Percentiles rank a stretch among this genome's conserved stretches.
Evolutionary conservation across 2,888 invertebrate genomes (phyloP).

Genomic region (Parnassius apollo): DNA sequence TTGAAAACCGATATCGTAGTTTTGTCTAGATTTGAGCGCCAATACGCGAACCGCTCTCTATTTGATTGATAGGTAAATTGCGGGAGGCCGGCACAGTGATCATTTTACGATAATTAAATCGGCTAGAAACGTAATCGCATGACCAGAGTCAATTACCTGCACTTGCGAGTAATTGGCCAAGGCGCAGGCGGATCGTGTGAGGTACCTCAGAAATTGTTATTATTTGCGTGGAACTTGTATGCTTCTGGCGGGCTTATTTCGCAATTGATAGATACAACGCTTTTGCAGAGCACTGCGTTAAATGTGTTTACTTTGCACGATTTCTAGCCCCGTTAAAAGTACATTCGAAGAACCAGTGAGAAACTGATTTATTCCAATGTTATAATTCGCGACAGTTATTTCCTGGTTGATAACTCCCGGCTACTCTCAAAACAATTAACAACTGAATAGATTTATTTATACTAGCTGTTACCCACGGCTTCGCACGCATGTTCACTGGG

Average conservation of each 20-base stretch:
- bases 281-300: constrained; percentile 30
- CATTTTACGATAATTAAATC: constrained; percentile 80
- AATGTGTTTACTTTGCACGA: constrained; percentile 29
- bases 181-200: constrained; percentile 72
- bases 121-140: constrained; percentile 79
- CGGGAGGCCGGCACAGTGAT: constrained; percentile 73
- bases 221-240: constrained; percentile 70
- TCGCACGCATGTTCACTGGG: too few species aligned
- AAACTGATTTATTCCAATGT: too few species aligned
- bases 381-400: too few species aligned
- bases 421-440: too few species aligned
- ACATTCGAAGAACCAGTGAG: too few species aligned
- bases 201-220: constrained; percentile 65
- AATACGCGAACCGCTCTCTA: constrained; percentile 51
- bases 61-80: constrained; percentile 81
- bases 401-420: too few species aligned
- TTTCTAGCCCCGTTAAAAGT: neutral
- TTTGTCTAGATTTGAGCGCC: constrained; percentile 46
- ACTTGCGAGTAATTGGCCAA: constrained; percentile 49
- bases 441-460: too few species aligned
- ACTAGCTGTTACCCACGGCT: too few species aligned
- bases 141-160: constrained; percentile 75
- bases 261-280: constrained; percentile 30
- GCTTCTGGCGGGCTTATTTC: constrained; percentile 48
- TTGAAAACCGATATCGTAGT: constrained; percentile 55